Base-by-base conservation (phyloP, 2,113 vertebrate species). In the Dryoscopus gambensis region DNA sequence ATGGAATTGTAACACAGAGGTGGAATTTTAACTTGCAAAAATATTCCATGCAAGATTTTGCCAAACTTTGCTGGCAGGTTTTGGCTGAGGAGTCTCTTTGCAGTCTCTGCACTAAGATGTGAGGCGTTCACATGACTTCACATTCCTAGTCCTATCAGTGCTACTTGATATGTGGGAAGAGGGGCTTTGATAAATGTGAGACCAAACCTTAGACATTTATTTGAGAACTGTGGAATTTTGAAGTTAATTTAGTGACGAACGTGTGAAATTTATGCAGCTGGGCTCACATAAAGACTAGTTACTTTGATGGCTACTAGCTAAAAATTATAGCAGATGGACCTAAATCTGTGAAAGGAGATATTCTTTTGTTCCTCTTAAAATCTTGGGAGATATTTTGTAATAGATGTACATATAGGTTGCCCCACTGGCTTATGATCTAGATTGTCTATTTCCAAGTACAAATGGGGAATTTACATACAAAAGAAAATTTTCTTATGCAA, bases 61-160 rank as follows among this genome's bases (percentile, higher is more conserved):
- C 33, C 33, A 46, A 67, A 74, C 11, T 57, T 80, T 65, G 4
- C 31, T 77, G 56, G 10, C 33, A 81, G 22, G 6, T 74, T 73
- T 93, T 59, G 44, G 3, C 64, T 60, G 33, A 52, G 47, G 78
- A 88, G 24, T 50, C 19, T 55, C 20, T 76, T 87, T 85, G 22
- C 59, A 73, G 27, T 35, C 40, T 88, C 17, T 79, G 70, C 37
- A 70, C 30, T 24, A 21, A 75, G 42, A 78, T 44, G 13, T 30
- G n/a, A 63, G 15, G 15, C 0, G 0, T 84, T 89, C 49, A 21
- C 8, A 5, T 28, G 33, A 17, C 37, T 39, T 50, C 7, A 1
- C 31, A 5, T 21, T 84, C 24, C 31, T 35, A 18, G 40, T 71
- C 19, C 35, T 81, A 3, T 31, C 4, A 3, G 16, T 40, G 39